Evolutionary conservation across 2,888 invertebrate species (phyloP).

Genomic region (Aleiodes testaceus): DNA sequence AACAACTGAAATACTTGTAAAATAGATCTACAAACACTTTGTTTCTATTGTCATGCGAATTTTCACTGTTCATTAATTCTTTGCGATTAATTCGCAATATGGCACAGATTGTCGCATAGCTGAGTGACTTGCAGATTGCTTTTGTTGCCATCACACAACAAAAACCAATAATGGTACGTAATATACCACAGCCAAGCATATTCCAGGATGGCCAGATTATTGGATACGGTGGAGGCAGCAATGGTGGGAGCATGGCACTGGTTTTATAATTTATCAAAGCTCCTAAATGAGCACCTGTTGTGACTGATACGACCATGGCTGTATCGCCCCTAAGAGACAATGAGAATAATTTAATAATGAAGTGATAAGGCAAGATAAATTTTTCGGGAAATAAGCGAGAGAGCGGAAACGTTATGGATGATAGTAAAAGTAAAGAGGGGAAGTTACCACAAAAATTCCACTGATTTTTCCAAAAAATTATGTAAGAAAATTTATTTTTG

Average conservation of each 20-base stretch:
- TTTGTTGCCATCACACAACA: conserved; percentile 82
- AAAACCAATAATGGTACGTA: conserved; percentile 85
- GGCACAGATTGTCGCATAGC: conserved; percentile 82
- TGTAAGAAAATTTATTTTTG: too few species aligned
- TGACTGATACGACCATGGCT: conserved; percentile 88
- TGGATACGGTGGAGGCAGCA: conserved; percentile 81
- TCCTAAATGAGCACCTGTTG: conserved; percentile 84
- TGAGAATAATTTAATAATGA: conserved; percentile 33
- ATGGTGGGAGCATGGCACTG: conserved; percentile 79
- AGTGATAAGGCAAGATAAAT: not conserved
- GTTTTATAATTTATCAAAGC: conserved; percentile 90
- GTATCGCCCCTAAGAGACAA: conserved; percentile 85
- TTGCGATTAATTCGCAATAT: conserved; percentile 80
- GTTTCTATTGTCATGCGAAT: conserved; percentile 80
- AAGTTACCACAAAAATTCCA: too few species aligned
- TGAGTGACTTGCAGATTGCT: conserved; percentile 80
- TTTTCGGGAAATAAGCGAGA: not conserved
- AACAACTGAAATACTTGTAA: conserved; percentile 88
- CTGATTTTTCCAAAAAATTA: too few species aligned
- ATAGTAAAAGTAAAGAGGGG: too few species aligned
- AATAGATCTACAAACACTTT: conserved; percentile 87
- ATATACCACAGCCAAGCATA: conserved; percentile 80
- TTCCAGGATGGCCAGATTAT: conserved; percentile 86
- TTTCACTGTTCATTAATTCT: conserved; percentile 79
- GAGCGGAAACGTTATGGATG: too few species aligned